Conservation (phyloP, 2,888 invertebrate species). For the Drosophila buzzatii region DNA sequence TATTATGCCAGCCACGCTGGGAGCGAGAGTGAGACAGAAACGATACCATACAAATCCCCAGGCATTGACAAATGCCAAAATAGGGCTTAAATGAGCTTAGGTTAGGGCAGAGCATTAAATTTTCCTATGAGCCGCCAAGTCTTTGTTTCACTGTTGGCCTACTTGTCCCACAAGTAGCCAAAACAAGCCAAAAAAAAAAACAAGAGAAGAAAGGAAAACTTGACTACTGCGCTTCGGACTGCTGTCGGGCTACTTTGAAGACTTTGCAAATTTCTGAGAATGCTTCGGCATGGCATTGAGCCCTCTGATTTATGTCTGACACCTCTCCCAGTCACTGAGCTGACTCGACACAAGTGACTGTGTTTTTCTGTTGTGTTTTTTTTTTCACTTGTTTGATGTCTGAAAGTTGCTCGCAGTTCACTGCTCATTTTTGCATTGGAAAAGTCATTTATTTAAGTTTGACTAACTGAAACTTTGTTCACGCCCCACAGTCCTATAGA, state of each 20-base stretch:
- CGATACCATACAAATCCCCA: constrained; percentile 65
- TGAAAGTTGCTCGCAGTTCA: constrained; percentile 31
- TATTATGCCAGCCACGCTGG: constrained; percentile 49
- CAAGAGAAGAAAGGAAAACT: neutral
- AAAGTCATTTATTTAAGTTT: constrained; percentile 57
- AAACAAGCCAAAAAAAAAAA: constrained; percentile 31
- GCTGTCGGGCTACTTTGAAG: constrained; percentile 25
- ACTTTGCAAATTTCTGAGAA: constrained; percentile 36
- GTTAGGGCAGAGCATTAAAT: constrained; percentile 34
- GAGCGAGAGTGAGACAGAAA: neutral
- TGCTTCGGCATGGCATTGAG: constrained; percentile 50
- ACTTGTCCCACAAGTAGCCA: constrained; percentile 27
- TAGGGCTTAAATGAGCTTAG: constrained; percentile 78
- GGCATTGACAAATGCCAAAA: constrained; percentile 81
- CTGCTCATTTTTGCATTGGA: constrained; percentile 38
- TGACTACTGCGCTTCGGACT: neutral
- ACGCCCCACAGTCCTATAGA: constrained; percentile 45
- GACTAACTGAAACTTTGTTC: constrained; percentile 55
- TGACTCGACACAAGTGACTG: constrained; percentile 48
- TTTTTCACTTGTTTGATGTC: neutral
- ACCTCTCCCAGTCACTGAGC: constrained; percentile 45
- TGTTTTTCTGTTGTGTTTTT: neutral
- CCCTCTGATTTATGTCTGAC: constrained; percentile 69
- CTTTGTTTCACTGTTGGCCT: constrained; percentile 44
- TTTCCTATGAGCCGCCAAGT: constrained; percentile 28